Evolutionary conservation across 2,888 invertebrate genomes (phyloP), one percentile per base, ranked within the genome.

Genomic region (Caenorhabditis sp.): DNA sequence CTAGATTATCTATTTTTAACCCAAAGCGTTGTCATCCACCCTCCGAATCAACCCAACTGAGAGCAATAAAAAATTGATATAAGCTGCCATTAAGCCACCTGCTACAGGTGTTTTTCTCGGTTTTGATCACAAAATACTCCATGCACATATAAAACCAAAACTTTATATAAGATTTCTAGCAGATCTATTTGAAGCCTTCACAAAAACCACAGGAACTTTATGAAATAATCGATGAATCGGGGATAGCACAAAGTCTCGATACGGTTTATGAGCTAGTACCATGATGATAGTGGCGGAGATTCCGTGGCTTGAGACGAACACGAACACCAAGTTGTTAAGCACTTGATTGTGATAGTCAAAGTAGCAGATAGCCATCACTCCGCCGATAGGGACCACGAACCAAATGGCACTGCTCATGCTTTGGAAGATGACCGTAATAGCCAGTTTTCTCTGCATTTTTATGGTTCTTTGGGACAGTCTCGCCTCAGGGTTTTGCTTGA

Each of bases 301-400:
- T 3, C 56, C 56, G 32, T 56, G 56, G 5, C 2, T 2, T 1
- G 56, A 28, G 28, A 56, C 9, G 4, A 56, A 2, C 6, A 56
- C 15, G 4, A 28, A n/a, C 2, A 2, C 15, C 15, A 56, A n/a
- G 22, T 56, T 56, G 56, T 56, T 56, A 51, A 51, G 5, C 2
- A 51, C 64, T 65, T 68, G 67, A 47, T 68, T 68, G 56, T 68
- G 40, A 68, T 68, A 56, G n/a, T 28, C 11, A 2, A 13, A 11
- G 9, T 13, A 11, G 6, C 13, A 6, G 18, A 67, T n/a, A n/a
- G n/a, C n/a, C n/a, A n/a, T 13, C 2, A 44, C 28, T 28, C 40
- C 40, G 1, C 26, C 56, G 2, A 67, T 55, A n/a, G 65, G 65
- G 13, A 53, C n/a, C 1, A 37, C 15, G 9, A 67, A 55, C n/a